These are phyloP conservation scores for Forbesichthys papilliferus DNA, from an alignment of 2,113 vertebrate genomes.

Conservation along the genomic window DNA sequence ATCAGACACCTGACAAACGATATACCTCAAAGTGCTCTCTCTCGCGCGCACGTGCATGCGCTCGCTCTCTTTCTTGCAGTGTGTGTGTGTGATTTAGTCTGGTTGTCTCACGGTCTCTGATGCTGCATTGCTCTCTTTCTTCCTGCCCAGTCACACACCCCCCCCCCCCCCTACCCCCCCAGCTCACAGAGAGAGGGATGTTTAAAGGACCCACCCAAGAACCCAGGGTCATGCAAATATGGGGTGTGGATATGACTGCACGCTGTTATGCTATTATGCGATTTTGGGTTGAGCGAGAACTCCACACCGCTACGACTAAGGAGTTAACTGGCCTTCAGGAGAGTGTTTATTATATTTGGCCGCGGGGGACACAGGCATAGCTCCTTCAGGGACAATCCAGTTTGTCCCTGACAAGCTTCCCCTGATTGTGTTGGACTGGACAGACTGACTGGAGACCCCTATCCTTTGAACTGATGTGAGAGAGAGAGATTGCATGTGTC, in stretches of 20 bases:
- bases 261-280: conserved; percentile 6
- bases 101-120: too few species aligned
- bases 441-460: conserved; percentile 52
- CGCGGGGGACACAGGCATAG: conserved; percentile 20
- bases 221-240: conserved; percentile 36
- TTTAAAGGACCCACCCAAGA: conserved; percentile 46
- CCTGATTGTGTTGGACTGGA: conserved; percentile 64
- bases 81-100: too few species aligned
- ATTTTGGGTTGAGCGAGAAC: conserved; percentile 38
- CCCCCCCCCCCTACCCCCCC: conserved; percentile 1
- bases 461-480: conserved; percentile 52
- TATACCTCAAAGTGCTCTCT: too few species aligned
- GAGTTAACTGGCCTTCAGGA: conserved; percentile 38
- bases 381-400: conserved; percentile 13
- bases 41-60: background rate
- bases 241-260: conserved; percentile 47
- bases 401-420: conserved; percentile 58
- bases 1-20: background rate
- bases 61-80: background rate
- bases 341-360: conserved; percentile 75
- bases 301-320: conserved; percentile 39
- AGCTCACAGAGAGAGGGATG: conserved; percentile 53
- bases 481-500: background rate
- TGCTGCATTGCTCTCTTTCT: background rate
- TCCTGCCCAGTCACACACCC: background rate